Evolutionary conservation across 1,140 invertebrate genomes (phyloP).

Genomic region (Rhagoletis pomonella): DNA sequence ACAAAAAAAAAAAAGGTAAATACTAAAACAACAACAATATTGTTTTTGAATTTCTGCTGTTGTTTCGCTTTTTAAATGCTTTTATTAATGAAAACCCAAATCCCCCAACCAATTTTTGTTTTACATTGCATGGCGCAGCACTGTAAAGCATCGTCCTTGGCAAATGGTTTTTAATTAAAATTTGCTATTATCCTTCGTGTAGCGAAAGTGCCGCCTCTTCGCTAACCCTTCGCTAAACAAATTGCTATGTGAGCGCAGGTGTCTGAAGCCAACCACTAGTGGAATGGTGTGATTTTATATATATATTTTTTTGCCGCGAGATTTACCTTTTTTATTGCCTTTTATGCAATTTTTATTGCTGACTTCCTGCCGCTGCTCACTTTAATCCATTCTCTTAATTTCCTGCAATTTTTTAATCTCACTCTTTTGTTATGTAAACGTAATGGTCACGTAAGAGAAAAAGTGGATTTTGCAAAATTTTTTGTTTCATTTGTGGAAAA

Average conservation of each 20-base stretch:
- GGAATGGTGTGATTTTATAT: neutral
- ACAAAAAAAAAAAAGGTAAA: neutral
- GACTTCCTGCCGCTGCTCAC: neutral
- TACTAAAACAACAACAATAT: neutral
- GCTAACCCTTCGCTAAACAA: too few species aligned
- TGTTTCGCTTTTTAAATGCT: conserved; percentile 18
- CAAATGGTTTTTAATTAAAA: conserved; percentile 40
- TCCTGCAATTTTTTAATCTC: too few species aligned
- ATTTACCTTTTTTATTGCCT: neutral
- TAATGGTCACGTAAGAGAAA: too few species aligned
- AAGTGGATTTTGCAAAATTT: too few species aligned
- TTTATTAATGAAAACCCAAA: conserved; percentile 20
- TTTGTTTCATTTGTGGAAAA: too few species aligned
- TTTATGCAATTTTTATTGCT: neutral
- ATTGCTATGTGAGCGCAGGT: conserved; percentile 11
- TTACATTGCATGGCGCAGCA: neutral
- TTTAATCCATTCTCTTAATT: neutral
- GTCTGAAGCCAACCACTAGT: neutral
- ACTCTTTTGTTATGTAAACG: too few species aligned
- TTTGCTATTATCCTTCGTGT: neutral
- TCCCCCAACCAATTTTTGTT: conserved; percentile 17
- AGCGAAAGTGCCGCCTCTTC: neutral
- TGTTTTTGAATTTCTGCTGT: neutral
- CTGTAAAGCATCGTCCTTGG: neutral
- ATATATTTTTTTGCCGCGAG: neutral